These are phyloP conservation scores for Grus americana DNA, from an alignment of 2,113 vertebrate genomes.

Conservation along the genomic window DNA sequence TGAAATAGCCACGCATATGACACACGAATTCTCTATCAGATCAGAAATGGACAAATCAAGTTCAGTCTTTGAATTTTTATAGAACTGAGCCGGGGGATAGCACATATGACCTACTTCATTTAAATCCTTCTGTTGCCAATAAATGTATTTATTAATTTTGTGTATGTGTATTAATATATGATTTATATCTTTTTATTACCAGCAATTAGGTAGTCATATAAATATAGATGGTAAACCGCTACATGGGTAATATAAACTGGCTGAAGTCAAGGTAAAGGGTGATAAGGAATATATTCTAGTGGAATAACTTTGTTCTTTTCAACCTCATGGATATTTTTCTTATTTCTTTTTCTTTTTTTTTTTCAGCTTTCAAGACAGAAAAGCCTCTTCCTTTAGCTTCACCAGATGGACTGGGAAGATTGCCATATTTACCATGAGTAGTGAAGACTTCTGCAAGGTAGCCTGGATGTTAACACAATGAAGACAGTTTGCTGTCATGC, in stretches of 20 bases:
- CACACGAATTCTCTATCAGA: neutral
- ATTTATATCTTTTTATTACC: neutral
- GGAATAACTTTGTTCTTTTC: neutral
- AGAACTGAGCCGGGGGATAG: neutral
- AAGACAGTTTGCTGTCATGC: neutral
- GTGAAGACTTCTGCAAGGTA: neutral
- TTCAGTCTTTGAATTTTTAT: neutral
- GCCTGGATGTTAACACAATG: neutral
- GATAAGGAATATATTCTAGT: neutral
- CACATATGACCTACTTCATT: neutral
- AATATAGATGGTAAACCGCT: neutral
- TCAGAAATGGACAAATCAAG: neutral
- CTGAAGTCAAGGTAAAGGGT: neutral
- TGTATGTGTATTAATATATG: neutral
- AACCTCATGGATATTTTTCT: neutral
- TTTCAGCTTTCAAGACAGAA: neutral
- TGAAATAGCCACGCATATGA: neutral
- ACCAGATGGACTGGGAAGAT: neutral
- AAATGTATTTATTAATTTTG: neutral
- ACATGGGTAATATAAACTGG: neutral
- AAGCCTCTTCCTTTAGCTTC: neutral
- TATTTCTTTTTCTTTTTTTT: neutral
- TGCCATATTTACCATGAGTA: neutral
- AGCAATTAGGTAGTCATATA: neutral
- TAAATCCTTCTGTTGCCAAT: neutral